phyloP scores from a whole-genome alignment of 2,888 invertebrate genomes.

The Amblyjoppa fuscipennis region DNA sequence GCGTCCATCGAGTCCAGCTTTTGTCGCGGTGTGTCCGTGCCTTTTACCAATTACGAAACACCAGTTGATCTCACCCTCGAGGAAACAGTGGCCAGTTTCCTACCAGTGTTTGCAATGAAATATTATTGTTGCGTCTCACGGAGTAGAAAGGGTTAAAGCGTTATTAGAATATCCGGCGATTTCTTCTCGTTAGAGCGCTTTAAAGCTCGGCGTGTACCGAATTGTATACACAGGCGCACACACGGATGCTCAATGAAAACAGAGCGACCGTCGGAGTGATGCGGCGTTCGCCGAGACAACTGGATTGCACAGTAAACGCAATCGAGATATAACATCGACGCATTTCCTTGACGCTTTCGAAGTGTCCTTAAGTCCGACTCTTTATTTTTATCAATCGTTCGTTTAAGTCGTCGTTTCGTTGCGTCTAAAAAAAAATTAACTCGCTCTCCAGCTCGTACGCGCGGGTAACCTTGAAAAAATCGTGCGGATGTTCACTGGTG shows the following conservation, averaged over 20 bases:
- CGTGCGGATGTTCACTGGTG: too few relatives aligned
- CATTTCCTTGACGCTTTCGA: background rate
- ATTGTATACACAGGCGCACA: background rate
- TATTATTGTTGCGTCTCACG: constrained; percentile 27
- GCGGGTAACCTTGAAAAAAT: too few relatives aligned
- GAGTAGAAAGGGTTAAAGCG: constrained; percentile 37
- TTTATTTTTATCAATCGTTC: background rate
- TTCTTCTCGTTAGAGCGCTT: constrained; percentile 49
- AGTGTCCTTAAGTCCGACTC: background rate
- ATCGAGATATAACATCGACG: constrained; percentile 15
- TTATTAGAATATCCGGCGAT: constrained; percentile 62
- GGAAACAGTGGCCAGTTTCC: background rate
- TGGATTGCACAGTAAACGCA: background rate
- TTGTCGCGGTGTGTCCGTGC: background rate
- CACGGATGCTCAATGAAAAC: constrained; percentile 27
- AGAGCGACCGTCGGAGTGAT: constrained; percentile 5
- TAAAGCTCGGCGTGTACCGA: constrained; percentile 16
- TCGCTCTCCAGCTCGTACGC: too few relatives aligned
- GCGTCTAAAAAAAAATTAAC: background rate
- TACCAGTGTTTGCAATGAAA: constrained; percentile 14
- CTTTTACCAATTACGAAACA: constrained; percentile 1
- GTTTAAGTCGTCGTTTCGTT: background rate
- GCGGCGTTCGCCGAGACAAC: constrained; percentile 22
- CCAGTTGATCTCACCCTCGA: constrained; percentile 16
- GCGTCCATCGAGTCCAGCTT: too few relatives aligned